Evolutionary conservation across 2,888 invertebrate genomes (phyloP), one percentile per base, ranked within the genome.

Genomic region (Bursaphelenchus okinawaensis): DNA sequence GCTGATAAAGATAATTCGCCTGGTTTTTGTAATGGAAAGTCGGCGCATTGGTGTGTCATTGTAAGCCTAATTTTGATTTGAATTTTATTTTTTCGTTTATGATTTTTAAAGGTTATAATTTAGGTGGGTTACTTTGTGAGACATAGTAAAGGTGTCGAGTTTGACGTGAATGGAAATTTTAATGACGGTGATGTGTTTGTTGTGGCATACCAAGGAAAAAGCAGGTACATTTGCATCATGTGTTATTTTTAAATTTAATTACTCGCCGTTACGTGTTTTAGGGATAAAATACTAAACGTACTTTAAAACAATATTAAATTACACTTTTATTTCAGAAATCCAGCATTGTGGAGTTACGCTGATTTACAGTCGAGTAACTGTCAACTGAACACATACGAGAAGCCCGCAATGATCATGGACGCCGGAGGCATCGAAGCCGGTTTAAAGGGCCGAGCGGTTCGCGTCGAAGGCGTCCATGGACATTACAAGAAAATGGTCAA

Each of bases 1-100:
- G 77, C 74, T 51, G 80, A 81, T 58, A 75, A 75, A 29, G 78
- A 81, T 52, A 73, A 69, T 58, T 75, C 74, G 54, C 78, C 81
- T 7, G 64, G 64, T 31, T 26, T 67, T 0, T 31, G 50, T 12
- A 68, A 71, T 22, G 81, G 81, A 7, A 59, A 73, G 54, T 68
- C 60, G 8, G 77, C 81, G 0, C 81, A 81, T 65, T 81, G 81
- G 81, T 63, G 74, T 7, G 22, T 77, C 0, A 57, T 80, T n/a
- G 74, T 75, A 20, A 63, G 74, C n/a, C 52, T 52, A 4, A 22
- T 59, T 9, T 22, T 40, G n/a, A n/a, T n/a, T n/a, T n/a, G n/a
- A n/a, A n/a, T n/a, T n/a, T n/a, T n/a, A n/a, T n/a, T 40, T 60
- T 12, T n/a, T 28, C 23, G 20, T 19, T 20, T 65, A 19, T 19